phyloP scores from a whole-genome alignment of 2,888 invertebrate genomes.

The Agapostemon virescens region DNA sequence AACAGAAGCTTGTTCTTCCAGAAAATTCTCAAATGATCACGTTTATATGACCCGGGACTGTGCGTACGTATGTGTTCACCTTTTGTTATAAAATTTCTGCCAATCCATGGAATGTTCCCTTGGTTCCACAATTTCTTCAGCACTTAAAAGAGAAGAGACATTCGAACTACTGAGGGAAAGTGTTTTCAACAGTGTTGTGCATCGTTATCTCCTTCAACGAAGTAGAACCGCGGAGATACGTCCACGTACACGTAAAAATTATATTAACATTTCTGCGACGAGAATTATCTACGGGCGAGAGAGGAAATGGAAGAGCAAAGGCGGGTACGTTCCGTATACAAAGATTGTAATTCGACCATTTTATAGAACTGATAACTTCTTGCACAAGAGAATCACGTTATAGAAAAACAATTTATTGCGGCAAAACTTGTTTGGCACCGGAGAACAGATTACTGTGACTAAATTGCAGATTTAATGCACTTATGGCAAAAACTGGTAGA shows the following conservation, averaged over 20 bases:
- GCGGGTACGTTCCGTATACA: not conserved
- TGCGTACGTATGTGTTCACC: not conserved
- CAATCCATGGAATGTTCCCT: not conserved
- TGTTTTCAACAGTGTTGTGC: not conserved
- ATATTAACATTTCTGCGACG: conserved; percentile 2
- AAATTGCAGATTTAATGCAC: no score
- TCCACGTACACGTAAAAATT: conserved; percentile 26
- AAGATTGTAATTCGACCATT: not conserved
- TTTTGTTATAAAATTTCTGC: not conserved
- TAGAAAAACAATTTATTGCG: not conserved
- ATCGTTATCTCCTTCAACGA: conserved; percentile 30
- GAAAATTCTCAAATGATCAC: no score
- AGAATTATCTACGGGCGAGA: conserved; percentile 14
- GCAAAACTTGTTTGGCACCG: not conserved
- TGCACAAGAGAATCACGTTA: not conserved
- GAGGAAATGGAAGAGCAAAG: no score
- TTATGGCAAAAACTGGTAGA: no score
- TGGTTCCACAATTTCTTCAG: not conserved
- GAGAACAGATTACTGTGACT: not conserved
- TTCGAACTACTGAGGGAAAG: not conserved
- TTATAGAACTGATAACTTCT: not conserved
- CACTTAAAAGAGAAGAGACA: conserved; percentile 2
- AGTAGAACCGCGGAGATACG: conserved; percentile 25
- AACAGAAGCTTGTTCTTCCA: no score
- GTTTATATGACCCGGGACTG: no score